Base-by-base conservation (phyloP, 1,140 invertebrate species). In the Steinernema feltiae region DNA sequence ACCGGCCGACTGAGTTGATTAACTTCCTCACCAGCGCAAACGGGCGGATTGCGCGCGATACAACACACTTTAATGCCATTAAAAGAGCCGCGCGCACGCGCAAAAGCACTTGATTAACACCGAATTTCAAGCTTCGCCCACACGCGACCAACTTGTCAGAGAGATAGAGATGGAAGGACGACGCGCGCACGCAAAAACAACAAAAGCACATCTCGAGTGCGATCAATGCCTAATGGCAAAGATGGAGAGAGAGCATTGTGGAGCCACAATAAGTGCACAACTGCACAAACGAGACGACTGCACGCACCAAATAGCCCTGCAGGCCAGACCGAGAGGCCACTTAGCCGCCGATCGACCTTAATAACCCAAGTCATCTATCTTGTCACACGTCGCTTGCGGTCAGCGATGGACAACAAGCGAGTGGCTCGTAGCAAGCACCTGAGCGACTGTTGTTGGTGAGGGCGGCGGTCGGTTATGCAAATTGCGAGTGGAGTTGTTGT, bases 131-230 rank as follows among this genome's bases (percentile, higher is more conserved):
- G 7, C n/a, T n/a, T n/a, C n/a, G n/a, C n/a, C n/a, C n/a, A n/a
- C n/a, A n/a, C n/a, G n/a, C 53, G 24, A 27, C 24, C 12, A 27
- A 63, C 15, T 15, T 63, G 7, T 27, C 15, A 63, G 53, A 27
- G 53, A 3, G 53, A 21, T 15, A 63, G 15, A 63, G 24, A 3
- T 7, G 7, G 53, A 27, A 15, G 3, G 53, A 21, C 53, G 53
- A 63, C 53, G 24, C 12, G 24, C 53, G 35, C 7, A 7, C 7
- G 7, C 7, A 63, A 63, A 63, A 63, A 63, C 15, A 63, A 63
- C 53, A 63, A 63, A 63, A 63, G 53, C 53, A 21, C 53, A 63
- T 63, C 53, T 17, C 53, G 53, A 63, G 53, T 63, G 53, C 53
- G 24, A 63, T 63, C 53, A 63, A 63, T 63, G 53, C 53, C 53